Base-by-base conservation (phyloP, 2,797 vertebrate genomes). In the Arremon brunneinucha region DNA sequence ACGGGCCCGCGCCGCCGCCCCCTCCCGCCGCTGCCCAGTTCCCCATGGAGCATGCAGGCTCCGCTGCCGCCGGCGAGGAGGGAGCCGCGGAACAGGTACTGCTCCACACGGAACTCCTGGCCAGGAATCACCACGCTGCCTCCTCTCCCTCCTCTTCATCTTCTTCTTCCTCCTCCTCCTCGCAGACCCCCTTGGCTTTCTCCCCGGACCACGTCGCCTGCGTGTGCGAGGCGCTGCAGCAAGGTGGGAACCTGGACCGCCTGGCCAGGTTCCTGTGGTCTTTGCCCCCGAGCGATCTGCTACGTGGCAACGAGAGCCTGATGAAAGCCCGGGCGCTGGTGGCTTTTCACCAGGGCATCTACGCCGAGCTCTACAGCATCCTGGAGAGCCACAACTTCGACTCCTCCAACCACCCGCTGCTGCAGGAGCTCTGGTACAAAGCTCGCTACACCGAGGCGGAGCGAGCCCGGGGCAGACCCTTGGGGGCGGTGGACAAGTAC, bases 401-500 rank as follows among this genome's bases (percentile, higher is more conserved):
- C 86, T 98, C 99, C 81, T 98, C 98, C 96, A 99, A 98, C 98
- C 99, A 99, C 98, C 98, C 99, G 89, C 98, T 99, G 69, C 98
- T 99, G 94, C 99, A 99, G 98, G 99, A 99, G 95, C 98, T 99
- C 70, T 99, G 99, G 99, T 99, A 99, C 98, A 99, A 99, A 96
- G 99, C 99, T 96, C 99, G 99, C 69, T 99, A 99, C 96, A 98
- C 98, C 95, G 99, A 99, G 98, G 99, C 99, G 94, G 99, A 99
- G 98, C 98, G 99, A 97, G 99, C 99, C 96, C 98, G 99, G 94
- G 99, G 99, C 84, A 99, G 99, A 98, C 98, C 99, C 80, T 97
- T 99, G 97, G 99, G 99, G 94, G 99, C 99, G 43, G 99, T 99
- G 98, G 99, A 99, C 98, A 99, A 99, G 98, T 99, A 99, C 98